Percentiles rank a stretch among this genome's conserved stretches.
These are phyloP conservation scores for Ciona savignyi DNA, from an alignment of 23 tunicate genomes.

Conservation along the genomic window DNA sequence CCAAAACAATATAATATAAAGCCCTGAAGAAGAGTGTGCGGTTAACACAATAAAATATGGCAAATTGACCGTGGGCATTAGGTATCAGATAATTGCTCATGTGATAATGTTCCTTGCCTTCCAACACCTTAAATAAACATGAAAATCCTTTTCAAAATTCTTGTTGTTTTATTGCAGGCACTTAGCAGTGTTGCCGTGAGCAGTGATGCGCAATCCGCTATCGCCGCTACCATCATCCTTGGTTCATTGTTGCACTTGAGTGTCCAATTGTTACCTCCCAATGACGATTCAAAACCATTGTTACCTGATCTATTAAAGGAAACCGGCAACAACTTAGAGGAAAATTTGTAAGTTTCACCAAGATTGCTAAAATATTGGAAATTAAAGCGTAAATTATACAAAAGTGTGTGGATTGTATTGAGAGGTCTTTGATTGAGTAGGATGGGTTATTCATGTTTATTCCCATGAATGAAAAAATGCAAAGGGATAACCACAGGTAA, in stretches of 20 bases:
- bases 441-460: too few relatives aligned
- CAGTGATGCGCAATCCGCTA: slow-evolving; percentile 25
- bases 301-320: slow-evolving; percentile 20
- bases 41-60: too few relatives aligned
- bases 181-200: slow-evolving; percentile 27
- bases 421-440: not conserved
- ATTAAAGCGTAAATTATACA: too few relatives aligned
- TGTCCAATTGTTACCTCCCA: slow-evolving; percentile 27
- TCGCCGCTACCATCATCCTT: slow-evolving; percentile 33
- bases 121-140: not conserved
- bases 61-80: too few relatives aligned
- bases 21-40: too few relatives aligned
- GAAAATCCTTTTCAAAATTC: not conserved
- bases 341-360: slow-evolving; percentile 41
- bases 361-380: too few relatives aligned
- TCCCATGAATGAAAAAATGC: too few relatives aligned
- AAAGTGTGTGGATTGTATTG: not conserved
- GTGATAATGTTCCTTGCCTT: too few relatives aligned
- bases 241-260: slow-evolving; percentile 43
- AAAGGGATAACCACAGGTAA: not conserved
- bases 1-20: too few relatives aligned
- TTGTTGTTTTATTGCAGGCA: slow-evolving; percentile 13
- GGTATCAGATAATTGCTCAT: too few relatives aligned
- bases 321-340: slow-evolving; percentile 4
- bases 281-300: slow-evolving; percentile 13